phyloP scores from a whole-genome alignment of 2,113 vertebrate species.

The Phylloscopus whistleri region DNA sequence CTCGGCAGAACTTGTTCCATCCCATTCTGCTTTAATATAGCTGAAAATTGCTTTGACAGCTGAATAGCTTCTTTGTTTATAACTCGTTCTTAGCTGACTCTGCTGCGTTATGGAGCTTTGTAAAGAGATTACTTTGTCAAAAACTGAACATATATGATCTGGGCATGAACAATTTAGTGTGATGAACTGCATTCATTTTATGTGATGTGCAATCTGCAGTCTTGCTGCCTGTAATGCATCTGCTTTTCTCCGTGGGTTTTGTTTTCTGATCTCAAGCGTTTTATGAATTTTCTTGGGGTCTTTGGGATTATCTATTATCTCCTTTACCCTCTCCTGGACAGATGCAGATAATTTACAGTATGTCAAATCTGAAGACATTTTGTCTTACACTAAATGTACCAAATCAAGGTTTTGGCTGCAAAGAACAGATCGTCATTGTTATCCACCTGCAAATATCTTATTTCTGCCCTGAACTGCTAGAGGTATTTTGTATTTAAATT shows the following conservation, averaged over 20 bases:
- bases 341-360: background rate
- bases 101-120: conserved; percentile 40
- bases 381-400: background rate
- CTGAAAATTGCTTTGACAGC: conserved; percentile 61
- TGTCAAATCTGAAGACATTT: background rate
- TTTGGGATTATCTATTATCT: background rate
- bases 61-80: conserved; percentile 64
- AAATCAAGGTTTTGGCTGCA: background rate
- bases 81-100: conserved; percentile 36
- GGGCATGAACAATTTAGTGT: conserved; percentile 7
- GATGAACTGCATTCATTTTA: conserved; percentile 16
- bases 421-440: background rate
- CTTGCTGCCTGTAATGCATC: background rate
- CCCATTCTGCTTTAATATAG: conserved; percentile 13
- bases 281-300: background rate
- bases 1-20: background rate
- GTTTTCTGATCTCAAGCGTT: background rate
- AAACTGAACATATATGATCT: conserved; percentile 31
- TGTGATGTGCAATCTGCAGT: background rate
- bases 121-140: conserved; percentile 56
- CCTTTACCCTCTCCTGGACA: background rate
- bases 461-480: background rate
- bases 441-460: background rate
- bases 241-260: background rate
- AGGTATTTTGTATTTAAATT: background rate